These are phyloP conservation scores for Clanis bilineata DNA, from an alignment of 2,888 invertebrate genomes.

Conservation along the genomic window DNA sequence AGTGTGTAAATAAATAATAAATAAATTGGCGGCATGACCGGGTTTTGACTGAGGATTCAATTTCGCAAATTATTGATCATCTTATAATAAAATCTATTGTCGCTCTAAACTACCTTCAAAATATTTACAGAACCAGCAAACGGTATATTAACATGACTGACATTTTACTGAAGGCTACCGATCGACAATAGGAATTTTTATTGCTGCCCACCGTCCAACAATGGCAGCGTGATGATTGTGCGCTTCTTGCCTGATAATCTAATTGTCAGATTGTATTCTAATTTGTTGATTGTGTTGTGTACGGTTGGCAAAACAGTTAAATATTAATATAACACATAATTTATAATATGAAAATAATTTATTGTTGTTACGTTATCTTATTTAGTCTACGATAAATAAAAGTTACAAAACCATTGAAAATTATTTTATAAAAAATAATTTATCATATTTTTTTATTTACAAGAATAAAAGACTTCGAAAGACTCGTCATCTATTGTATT, in stretches of 20 bases:
- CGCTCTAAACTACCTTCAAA: not conserved
- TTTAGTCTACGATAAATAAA: no score
- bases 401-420: no score
- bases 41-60: no score
- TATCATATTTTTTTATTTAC: no score
- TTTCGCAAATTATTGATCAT: not conserved
- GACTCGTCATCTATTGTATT: no score
- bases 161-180: slow-evolving; percentile 19
- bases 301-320: slow-evolving; percentile 40
- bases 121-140: not conserved
- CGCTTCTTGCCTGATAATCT: slow-evolving; percentile 60
- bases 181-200: slow-evolving; percentile 38
- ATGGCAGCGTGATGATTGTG: slow-evolving; percentile 60
- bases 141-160: slow-evolving; percentile 42
- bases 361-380: no score
- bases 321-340: not conserved
- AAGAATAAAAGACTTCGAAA: no score
- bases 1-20: no score
- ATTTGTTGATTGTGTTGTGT: slow-evolving; percentile 61
- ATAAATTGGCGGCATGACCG: no score
- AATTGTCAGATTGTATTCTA: slow-evolving; percentile 71
- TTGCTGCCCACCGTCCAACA: slow-evolving; percentile 49
- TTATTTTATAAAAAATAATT: no score
- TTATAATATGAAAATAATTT: no score
- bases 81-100: not conserved